These are phyloP conservation scores for Notodonta dromedarius DNA, from an alignment of 2,888 invertebrate genomes.

Conservation along the genomic window DNA sequence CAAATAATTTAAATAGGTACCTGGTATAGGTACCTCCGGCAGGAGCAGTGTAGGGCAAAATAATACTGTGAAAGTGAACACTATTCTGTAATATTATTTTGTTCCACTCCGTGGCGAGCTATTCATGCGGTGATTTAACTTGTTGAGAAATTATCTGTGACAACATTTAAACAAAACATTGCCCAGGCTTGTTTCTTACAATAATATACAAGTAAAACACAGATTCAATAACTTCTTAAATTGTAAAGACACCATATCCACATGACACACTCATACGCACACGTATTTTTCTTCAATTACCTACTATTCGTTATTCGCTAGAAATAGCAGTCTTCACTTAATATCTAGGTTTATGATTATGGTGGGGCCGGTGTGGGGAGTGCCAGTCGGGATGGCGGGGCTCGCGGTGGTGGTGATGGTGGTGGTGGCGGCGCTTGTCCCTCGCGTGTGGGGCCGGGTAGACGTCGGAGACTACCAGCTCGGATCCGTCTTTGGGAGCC, in stretches of 20 bases:
- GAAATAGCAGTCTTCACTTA: constrained; percentile 36
- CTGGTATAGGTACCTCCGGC: background rate
- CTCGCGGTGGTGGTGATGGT: constrained; percentile 90
- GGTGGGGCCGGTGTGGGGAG: constrained; percentile 81
- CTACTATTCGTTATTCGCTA: background rate
- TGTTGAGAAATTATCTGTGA: too few species aligned
- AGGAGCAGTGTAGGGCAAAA: too few species aligned
- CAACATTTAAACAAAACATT: too few species aligned
- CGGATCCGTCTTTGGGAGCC: constrained; percentile 89
- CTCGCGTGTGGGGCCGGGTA: constrained; percentile 71
- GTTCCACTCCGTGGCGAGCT: too few species aligned
- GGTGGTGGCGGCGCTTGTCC: constrained; percentile 88
- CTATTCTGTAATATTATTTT: too few species aligned
- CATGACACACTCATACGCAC: too few species aligned
- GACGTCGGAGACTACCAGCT: constrained; percentile 89
- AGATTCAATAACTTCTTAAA: too few species aligned
- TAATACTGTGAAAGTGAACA: too few species aligned
- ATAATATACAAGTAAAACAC: too few species aligned
- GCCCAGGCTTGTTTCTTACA: background rate
- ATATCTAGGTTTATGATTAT: constrained; percentile 83
- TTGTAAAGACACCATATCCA: too few species aligned
- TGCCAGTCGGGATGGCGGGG: constrained; percentile 84
- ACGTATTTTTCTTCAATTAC: too few species aligned
- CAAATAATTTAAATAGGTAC: background rate
- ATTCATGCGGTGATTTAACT: too few species aligned